Evolutionary conservation across 30 jellyfish, hydroid and myxozoan genomes (phyloP), one percentile per base, ranked within the genome.

Genomic region (Morbakka virulenta): DNA sequence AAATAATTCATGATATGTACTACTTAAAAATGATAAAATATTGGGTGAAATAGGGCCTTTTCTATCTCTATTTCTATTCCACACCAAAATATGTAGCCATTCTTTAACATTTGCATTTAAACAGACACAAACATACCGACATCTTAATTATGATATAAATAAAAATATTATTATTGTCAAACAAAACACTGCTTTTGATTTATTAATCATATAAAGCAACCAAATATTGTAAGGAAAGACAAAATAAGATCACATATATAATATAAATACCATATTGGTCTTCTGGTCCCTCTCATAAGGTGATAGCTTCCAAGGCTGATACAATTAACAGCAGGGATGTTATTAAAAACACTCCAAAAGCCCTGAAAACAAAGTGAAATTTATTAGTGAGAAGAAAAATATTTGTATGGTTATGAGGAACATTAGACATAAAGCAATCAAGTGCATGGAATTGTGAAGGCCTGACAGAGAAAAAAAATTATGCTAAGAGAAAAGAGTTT

Each of bases 261-360:
- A 2, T n/a, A n/a, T n/a, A 1, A 24, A 64, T 65, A 92, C 98
- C 98, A 92, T 24, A 92, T 75, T 4, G 98, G 98, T 53, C 98
- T 67, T 52, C 98, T 67, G 52, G 82, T 95, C 26, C 77, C 98
- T 51, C 98, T 72, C 98, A 92, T 92, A 20, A 92, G 48, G 74
- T 92, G 98, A 49, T 92, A 92, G 35, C 97, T 86, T 0, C 92
- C 98, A 29, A 74, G 82, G 30, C 98, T 96, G 35, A 92, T 92
- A 68, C 62, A 69, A 24, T 89, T 94, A 32, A 81, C 95, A 52
- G 93, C 87, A 28, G 98, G 98, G 4, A 92, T 92, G 72, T 92
- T 80, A 76, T 92, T 92, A 67, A 85, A 92, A 14, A 92, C 98
- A 34, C 98, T 88, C 98, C 98, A 92, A 67, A 92, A 92, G 13